phyloP scores from a whole-genome alignment of 2,797 vertebrate genomes.

The Bovichtus diacanthus region DNA sequence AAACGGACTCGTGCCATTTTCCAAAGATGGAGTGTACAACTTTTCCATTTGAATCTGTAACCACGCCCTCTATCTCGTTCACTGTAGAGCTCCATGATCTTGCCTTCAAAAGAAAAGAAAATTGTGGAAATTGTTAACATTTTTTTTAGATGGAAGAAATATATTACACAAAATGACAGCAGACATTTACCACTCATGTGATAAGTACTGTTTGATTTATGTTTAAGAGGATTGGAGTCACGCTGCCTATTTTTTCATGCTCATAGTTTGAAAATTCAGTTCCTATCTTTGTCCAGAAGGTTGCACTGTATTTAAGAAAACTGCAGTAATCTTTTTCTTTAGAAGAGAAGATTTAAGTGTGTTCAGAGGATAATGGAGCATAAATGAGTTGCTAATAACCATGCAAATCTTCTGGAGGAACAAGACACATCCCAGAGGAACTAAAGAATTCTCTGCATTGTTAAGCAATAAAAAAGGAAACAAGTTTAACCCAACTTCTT shows the following conservation, averaged over 20 bases:
- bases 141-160: not conserved
- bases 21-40: slow-evolving; percentile 92
- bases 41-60: slow-evolving; percentile 88
- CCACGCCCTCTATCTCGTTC: slow-evolving; percentile 93
- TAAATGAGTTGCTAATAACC: not conserved
- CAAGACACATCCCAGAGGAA: not conserved
- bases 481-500: not conserved
- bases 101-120: slow-evolving; percentile 81
- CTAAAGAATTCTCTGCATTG: not conserved
- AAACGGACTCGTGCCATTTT: slow-evolving; percentile 96
- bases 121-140: not conserved
- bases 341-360: not conserved
- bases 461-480: not conserved
- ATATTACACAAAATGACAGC: not conserved
- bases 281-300: slow-evolving; percentile 57
- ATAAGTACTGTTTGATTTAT: not conserved
- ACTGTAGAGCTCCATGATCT: slow-evolving; percentile 92
- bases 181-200: not conserved
- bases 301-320: slow-evolving; percentile 35
- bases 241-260: not conserved
- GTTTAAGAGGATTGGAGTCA: not conserved
- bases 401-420: too few relatives aligned
- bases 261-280: not conserved
- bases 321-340: not conserved
- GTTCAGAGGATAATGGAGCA: not conserved